Evolutionary conservation across 2,888 invertebrate genomes (phyloP), one percentile per base, ranked within the genome.

Genomic region (Plagodis pulveraria): DNA sequence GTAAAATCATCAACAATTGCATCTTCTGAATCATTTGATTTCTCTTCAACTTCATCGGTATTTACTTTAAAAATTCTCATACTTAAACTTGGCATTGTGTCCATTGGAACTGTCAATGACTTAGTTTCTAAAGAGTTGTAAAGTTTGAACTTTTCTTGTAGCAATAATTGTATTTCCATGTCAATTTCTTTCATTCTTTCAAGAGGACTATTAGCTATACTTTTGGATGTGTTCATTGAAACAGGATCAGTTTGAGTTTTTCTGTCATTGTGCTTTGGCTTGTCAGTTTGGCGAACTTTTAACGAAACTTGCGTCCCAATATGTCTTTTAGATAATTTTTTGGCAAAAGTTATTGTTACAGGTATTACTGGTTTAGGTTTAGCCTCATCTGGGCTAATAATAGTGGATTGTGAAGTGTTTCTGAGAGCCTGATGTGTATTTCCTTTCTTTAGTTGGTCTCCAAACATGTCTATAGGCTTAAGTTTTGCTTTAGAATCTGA

Each of bases 151-250:
- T 94, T 94, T 72, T 94, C 94, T 72, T 93, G 91, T 65, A 94
- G 78, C 48, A 94, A 76, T 42, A 86, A 86, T 67, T 94, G 94
- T 69, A 94, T 94, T 73, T 94, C 93, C 61, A 93, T 75, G 70
- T 95, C 94, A 57, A 94, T 94, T 73, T 94, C 92, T 66, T 94
- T 93, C 93, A 95, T 94, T 76, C 94, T 89, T 52, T 93, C 90
- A 70, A 94, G 86, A 7, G 93, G 78, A 52, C 88, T 61, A 22
- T 44, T 38, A 22, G 56, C 32, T 22, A 35, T 33, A 10, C n/a
- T 40, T 49, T 45, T 49, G 33, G 46, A n/a, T 33, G 6, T 50
- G 41, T 10, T 40, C 5, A 36, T 48, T 34, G 63, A 53, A 2
- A 76, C 64, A 47, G 78, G 67, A 58, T 83, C 77, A n/a, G 91